A percentile compares a stretch with the other conserved stretches of the same genome.
phyloP scores from a whole-genome alignment of 1,140 invertebrate genomes.

The Aphelenchoides avenae region DNA sequence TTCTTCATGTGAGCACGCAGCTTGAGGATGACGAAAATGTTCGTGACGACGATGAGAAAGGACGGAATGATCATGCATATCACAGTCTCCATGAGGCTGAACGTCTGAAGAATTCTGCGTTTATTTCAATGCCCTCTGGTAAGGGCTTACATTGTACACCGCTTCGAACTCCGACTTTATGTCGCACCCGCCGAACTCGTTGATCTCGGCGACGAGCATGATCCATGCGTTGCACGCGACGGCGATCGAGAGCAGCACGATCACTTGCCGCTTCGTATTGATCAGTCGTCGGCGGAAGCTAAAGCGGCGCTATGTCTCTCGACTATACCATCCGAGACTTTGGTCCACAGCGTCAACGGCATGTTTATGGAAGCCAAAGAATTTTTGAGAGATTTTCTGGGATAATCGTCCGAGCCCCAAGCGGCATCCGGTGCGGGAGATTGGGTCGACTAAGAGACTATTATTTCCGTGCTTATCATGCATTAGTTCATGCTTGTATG shows the following conservation, averaged over 20 bases:
- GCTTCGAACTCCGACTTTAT: constrained; percentile 47
- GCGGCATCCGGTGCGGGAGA: too few relatives aligned
- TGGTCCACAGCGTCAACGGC: not conserved
- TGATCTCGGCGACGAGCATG: constrained; percentile 48
- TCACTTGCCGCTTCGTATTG: constrained; percentile 44
- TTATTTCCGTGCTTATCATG: too few relatives aligned
- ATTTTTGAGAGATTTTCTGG: not conserved
- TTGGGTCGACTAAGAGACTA: too few relatives aligned
- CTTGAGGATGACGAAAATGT: constrained; percentile 50
- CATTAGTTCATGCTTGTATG: too few relatives aligned
- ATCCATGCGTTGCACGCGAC: constrained; percentile 51
- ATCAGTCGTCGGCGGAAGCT: constrained; percentile 45
- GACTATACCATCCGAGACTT: constrained; percentile 4
- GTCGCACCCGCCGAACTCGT: constrained; percentile 46
- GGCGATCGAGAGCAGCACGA: constrained; percentile 38
- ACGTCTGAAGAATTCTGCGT: constrained; percentile 23
- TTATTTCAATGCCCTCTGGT: constrained; percentile 24
- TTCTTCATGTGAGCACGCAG: constrained; percentile 45
- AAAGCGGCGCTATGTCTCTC: not conserved
- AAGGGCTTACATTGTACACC: constrained; percentile 35
- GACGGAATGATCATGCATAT: constrained; percentile 51
- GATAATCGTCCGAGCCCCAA: too few relatives aligned
- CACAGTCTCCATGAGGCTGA: constrained; percentile 43
- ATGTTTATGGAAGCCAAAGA: constrained; percentile 9
- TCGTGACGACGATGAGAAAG: constrained; percentile 46